Conservation (phyloP, 1,140 invertebrate species). For the Hylaeus volcanicus region DNA sequence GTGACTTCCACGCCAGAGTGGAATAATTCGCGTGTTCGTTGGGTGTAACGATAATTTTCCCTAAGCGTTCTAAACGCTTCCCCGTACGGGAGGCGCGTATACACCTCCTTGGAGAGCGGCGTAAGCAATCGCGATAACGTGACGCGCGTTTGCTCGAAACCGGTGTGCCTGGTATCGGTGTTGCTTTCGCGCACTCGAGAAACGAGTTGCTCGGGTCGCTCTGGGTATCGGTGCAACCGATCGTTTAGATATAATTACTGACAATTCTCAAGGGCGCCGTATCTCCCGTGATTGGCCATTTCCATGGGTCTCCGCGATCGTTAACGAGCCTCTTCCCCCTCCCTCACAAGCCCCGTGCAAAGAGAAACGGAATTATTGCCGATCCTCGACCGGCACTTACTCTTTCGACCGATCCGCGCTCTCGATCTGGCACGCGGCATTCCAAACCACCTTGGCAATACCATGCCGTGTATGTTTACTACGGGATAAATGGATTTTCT, state of each 20-base stretch:
- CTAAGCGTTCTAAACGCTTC: slow-evolving; percentile 43
- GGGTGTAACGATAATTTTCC: slow-evolving; percentile 57
- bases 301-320: slow-evolving; percentile 60
- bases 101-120: not conserved
- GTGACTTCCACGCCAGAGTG: slow-evolving; percentile 26
- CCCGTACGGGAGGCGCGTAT: not conserved
- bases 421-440: not conserved
- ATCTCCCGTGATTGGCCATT: slow-evolving; percentile 64
- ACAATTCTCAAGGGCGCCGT: slow-evolving; percentile 60
- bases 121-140: slow-evolving; percentile 58
- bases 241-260: slow-evolving; percentile 69
- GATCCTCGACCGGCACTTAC: slow-evolving; percentile 14
- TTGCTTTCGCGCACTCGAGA: slow-evolving; percentile 33
- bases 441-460: no score
- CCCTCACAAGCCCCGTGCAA: slow-evolving; percentile 3
- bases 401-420: slow-evolving; percentile 7
- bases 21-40: slow-evolving; percentile 39
- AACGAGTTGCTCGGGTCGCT: slow-evolving; percentile 34
- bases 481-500: no score
- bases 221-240: slow-evolving; percentile 54
- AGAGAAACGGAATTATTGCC: slow-evolving; percentile 28
- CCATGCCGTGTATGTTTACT: no score
- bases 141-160: slow-evolving; percentile 39
- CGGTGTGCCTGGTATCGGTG: slow-evolving; percentile 47
- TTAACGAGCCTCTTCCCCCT: slow-evolving; percentile 45